Percentiles rank a stretch among this genome's conserved stretches.
phyloP scores from a whole-genome alignment of 2,113 vertebrate genomes.

The Sorex araneus region DNA sequence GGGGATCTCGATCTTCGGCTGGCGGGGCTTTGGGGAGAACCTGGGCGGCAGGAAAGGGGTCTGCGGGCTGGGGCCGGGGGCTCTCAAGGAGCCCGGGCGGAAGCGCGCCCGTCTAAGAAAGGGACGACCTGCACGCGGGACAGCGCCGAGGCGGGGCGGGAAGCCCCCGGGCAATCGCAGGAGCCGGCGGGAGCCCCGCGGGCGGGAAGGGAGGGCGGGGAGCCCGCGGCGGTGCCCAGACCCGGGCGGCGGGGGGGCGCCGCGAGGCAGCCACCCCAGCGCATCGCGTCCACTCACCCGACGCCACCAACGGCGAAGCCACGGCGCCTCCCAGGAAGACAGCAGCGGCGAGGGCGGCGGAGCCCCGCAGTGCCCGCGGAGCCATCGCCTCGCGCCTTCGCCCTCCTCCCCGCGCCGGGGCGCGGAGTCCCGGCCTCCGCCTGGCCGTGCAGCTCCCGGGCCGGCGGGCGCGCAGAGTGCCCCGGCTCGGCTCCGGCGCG shows the following conservation, averaged over 20 bases:
- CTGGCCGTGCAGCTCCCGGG: neutral
- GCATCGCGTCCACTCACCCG: constrained; percentile 70
- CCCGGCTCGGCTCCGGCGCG: neutral
- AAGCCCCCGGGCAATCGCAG: constrained; percentile 16
- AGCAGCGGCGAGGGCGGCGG: constrained; percentile 51
- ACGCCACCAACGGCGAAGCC: constrained; percentile 69
- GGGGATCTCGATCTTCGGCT: constrained; percentile 28
- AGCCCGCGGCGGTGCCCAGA: neutral
- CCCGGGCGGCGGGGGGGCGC: neutral
- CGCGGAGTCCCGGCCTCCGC: neutral
- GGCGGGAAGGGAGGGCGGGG: neutral
- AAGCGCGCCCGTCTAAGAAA: neutral
- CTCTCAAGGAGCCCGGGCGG: neutral
- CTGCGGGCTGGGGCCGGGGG: constrained; percentile 62
- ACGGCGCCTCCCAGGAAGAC: constrained; percentile 72
- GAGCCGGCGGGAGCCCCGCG: neutral
- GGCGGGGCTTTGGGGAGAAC: neutral
- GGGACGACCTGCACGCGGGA: neutral
- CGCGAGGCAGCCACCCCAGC: neutral
- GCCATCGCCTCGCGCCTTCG: constrained; percentile 65
- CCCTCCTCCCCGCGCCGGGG: neutral
- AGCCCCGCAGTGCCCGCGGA: constrained; percentile 22
- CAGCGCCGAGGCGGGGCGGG: constrained; percentile 24
- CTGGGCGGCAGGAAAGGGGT: constrained; percentile 41
- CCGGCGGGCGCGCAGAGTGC: fast-evolving